Base-by-base conservation (phyloP, 2,888 invertebrate species). In the Habroteleia sp. region DNA sequence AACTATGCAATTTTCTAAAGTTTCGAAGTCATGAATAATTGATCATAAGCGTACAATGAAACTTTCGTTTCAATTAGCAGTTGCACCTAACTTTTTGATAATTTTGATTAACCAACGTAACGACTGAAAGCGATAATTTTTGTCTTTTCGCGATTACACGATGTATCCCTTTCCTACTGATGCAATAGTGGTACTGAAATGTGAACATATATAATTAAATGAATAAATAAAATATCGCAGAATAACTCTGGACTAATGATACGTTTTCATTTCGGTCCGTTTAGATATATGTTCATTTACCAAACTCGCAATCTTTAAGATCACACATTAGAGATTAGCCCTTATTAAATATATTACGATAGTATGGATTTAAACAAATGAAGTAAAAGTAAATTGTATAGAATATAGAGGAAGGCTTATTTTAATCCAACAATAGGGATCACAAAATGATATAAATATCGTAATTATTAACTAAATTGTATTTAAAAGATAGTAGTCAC, bases 101-200 rank as follows among this genome's bases (percentile, higher is more conserved):
- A 10, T 37, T 62, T 37, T 16, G 29, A 62, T 39, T 35, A 16
- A 13, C 33, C n/a, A 35, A 46, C 37, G 27, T 48, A 62, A 48
- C 60, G 60, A 62, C 46, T 62, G 46, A 48, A 39, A 62, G 37
- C 35, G 25, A 48, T 17, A 62, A 46, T 10, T 20, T 7, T 7
- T 17, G 42, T 48, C 10, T 48, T 37, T 35, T 37, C 25, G 58
- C 35, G 44, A 35, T 46, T 27, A 20, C 29, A 39, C 48, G 16
- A 37, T 11, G 37, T 39, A 29, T 48, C 46, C 17, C 23, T 46
- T 46, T 42, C 27, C 14, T 44, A 37, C 31, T 4, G 39, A 60
- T 46, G 31, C 60, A 46, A 60, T 46, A 46, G 46, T 35, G 44
- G 46, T 46, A 60, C 60, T 60, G 46, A 60, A 60, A 27, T n/a